A percentile compares a stretch with the other conserved stretches of the same genome.
phyloP scores from a whole-genome alignment of 2,888 invertebrate species.

The Spialia ferax region DNA sequence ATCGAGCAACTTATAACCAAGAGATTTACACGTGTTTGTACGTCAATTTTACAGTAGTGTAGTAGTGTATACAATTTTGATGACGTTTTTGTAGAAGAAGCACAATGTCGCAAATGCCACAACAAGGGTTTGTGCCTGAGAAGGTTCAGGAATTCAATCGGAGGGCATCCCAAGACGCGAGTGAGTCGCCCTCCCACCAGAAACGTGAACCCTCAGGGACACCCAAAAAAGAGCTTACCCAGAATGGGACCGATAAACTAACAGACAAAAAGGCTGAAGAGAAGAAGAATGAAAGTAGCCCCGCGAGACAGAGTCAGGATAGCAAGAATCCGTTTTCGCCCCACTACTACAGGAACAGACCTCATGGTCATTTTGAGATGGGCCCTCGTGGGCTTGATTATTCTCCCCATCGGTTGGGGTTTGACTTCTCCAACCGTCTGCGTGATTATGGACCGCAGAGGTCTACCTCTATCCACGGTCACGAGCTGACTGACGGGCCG shows the following conservation, averaged over 20 bases:
- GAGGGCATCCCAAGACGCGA: constrained; percentile 73
- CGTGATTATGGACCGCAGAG: constrained; percentile 78
- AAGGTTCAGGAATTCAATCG: constrained; percentile 79
- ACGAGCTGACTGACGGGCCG: constrained; percentile 76
- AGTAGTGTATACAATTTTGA: constrained; percentile 60
- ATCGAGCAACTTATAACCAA: constrained; percentile 36
- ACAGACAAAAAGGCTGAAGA: constrained; percentile 53
- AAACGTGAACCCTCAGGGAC: constrained; percentile 43
- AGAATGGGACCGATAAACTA: constrained; percentile 52
- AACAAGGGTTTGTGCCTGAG: constrained; percentile 77
- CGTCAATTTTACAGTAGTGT: constrained; percentile 57
- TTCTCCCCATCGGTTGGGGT: constrained; percentile 77
- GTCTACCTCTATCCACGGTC: constrained; percentile 80
- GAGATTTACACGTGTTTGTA: constrained; percentile 63
- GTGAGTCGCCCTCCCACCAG: constrained; percentile 60
- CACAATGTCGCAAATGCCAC: constrained; percentile 76
- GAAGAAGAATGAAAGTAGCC: constrained; percentile 59
- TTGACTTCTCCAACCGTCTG: constrained; percentile 73
- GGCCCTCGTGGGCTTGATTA: constrained; percentile 80
- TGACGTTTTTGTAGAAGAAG: constrained; percentile 57
- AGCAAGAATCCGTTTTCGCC: constrained; percentile 79
- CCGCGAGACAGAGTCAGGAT: constrained; percentile 63
- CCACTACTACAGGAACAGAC: constrained; percentile 70
- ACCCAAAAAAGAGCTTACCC: constrained; percentile 66
- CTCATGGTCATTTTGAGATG: constrained; percentile 82